phyloP scores from a whole-genome alignment of 2,797 vertebrate genomes.

The Gobionotothen gibberifrons region DNA sequence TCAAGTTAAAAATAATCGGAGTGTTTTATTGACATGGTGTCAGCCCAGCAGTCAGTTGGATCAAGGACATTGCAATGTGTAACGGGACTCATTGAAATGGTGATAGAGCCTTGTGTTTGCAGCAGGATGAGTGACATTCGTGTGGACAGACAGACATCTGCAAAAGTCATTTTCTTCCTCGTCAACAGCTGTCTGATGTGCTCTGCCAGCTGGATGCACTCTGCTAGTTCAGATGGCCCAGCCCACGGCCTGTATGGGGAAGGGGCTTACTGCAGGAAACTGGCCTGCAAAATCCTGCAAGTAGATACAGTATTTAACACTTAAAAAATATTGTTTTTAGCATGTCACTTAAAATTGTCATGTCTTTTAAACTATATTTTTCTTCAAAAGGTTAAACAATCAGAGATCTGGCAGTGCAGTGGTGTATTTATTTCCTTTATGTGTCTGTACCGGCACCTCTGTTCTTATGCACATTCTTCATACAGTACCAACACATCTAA shows the following conservation, averaged over 20 bases:
- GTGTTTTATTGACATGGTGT: slow-evolving; percentile 16
- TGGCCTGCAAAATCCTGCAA: not conserved
- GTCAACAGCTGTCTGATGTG: slow-evolving; percentile 48
- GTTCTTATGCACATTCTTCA: not conserved
- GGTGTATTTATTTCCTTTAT: not conserved
- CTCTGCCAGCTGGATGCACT: slow-evolving; percentile 38
- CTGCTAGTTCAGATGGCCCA: slow-evolving; percentile 31
- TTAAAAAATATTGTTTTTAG: not conserved
- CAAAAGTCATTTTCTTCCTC: slow-evolving; percentile 51
- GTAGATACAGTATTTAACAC: not conserved
- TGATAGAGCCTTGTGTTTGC: slow-evolving; percentile 43
- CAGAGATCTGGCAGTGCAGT: not conserved
- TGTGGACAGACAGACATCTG: slow-evolving; percentile 49
- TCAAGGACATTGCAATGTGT: slow-evolving; percentile 36
- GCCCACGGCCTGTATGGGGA: not conserved
- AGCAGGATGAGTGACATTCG: slow-evolving; percentile 29
- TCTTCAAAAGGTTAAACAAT: not conserved
- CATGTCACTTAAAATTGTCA: not conserved
- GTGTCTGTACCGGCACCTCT: not conserved
- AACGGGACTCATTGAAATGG: slow-evolving; percentile 21
- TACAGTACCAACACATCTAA: not conserved
- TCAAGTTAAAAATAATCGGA: not conserved
- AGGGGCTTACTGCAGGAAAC: not conserved
- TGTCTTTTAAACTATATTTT: not conserved
- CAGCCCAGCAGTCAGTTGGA: slow-evolving; percentile 11